Percentiles rank a stretch among this genome's conserved stretches.
Conservation (phyloP, 2,888 invertebrate genomes). For the Monoplex corrugatus region DNA sequence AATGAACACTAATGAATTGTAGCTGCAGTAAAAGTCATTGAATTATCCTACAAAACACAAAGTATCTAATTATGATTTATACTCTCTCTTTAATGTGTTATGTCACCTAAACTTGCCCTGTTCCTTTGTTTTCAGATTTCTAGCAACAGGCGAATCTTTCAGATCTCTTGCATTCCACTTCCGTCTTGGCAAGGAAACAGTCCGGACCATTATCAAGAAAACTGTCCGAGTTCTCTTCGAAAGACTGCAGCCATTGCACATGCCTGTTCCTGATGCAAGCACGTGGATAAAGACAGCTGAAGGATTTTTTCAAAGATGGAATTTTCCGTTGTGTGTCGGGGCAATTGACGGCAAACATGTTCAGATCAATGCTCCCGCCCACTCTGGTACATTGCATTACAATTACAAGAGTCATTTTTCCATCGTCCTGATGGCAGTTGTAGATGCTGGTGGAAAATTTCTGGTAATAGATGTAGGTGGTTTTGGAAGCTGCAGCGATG, state of each 20-base stretch:
- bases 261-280: conserved; percentile 22
- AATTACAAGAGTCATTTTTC: conserved; percentile 22
- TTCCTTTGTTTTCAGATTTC: conserved; percentile 22
- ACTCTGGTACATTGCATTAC: conserved; percentile 22
- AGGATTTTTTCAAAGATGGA: conserved; percentile 28
- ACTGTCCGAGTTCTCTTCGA: conserved; percentile 19
- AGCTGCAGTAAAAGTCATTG: conserved; percentile 5
- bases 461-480: conserved; percentile 25
- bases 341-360: conserved; percentile 11
- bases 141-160: conserved; percentile 13
- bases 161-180: conserved; percentile 32
- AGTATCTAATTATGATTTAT: conserved; percentile 13
- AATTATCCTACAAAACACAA: conserved; percentile 13
- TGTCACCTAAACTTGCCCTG: conserved; percentile 14
- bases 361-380: not conserved
- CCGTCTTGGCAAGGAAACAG: conserved; percentile 32
- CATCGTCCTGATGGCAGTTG: conserved; percentile 25
- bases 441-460: conserved; percentile 28
- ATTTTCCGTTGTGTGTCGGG: conserved; percentile 22
- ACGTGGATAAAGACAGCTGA: conserved; percentile 22
- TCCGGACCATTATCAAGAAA: conserved; percentile 19
- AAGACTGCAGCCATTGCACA: conserved; percentile 25
- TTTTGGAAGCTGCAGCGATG: conserved; percentile 18
- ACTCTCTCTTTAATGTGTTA: conserved; percentile 18
- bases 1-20: not conserved